Conservation (phyloP, 2,797 vertebrate species). For the Acanthurus leucopareius region DNA sequence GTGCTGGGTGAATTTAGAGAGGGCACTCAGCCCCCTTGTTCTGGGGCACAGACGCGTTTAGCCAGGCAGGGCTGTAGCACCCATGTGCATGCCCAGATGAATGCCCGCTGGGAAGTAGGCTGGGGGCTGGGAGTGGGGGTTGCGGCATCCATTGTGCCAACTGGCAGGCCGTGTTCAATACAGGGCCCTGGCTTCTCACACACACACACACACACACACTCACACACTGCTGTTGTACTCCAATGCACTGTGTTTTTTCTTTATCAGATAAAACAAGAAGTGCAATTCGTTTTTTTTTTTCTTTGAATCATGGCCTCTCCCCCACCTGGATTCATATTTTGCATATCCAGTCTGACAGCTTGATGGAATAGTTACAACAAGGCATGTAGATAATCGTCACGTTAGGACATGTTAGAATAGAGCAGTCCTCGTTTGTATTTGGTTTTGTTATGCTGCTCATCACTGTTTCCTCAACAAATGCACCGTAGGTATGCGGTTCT, state of each 20-base stretch:
- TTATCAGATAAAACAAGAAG: slow-evolving; percentile 43
- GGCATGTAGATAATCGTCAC: slow-evolving; percentile 60
- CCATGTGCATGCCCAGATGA: slow-evolving; percentile 85
- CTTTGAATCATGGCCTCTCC: slow-evolving; percentile 40
- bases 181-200: slow-evolving; percentile 69
- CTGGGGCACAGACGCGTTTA: slow-evolving; percentile 76
- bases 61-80: slow-evolving; percentile 78
- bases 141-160: slow-evolving; percentile 82
- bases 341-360: slow-evolving; percentile 72
- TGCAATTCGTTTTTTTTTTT: slow-evolving; percentile 26
- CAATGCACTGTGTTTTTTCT: slow-evolving; percentile 33
- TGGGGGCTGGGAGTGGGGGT: slow-evolving; percentile 71
- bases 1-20: slow-evolving; percentile 75
- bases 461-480: slow-evolving; percentile 19
- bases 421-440: slow-evolving; percentile 49
- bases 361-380: slow-evolving; percentile 68
- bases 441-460: slow-evolving; percentile 47
- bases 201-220: slow-evolving; percentile 45
- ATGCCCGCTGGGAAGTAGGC: slow-evolving; percentile 82
- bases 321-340: slow-evolving; percentile 64
- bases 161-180: slow-evolving; percentile 75
- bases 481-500: not conserved
- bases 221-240: slow-evolving; percentile 38
- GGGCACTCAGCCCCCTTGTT: slow-evolving; percentile 81
- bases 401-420: slow-evolving; percentile 60